These are phyloP conservation scores for Mermis nigrescens DNA, from an alignment of 2,888 invertebrate species.

Conservation along the genomic window DNA sequence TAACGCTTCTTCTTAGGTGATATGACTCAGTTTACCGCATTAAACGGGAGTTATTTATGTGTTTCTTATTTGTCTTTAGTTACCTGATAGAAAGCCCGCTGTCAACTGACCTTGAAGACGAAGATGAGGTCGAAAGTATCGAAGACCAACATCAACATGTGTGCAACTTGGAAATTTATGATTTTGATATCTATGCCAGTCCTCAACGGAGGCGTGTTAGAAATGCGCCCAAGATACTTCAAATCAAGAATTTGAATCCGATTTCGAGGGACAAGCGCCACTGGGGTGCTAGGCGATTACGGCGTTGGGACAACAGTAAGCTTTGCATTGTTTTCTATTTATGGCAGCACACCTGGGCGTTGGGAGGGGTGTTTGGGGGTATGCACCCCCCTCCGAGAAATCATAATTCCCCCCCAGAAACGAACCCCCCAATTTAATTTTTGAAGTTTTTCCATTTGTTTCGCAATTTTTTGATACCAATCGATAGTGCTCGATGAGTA, in stretches of 20 bases:
- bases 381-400: too few species aligned
- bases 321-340: background rate
- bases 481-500: too few species aligned
- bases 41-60: too few species aligned
- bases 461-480: too few species aligned
- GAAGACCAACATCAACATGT: background rate
- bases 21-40: too few species aligned
- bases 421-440: too few species aligned
- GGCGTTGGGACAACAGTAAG: background rate
- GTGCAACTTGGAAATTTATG: background rate
- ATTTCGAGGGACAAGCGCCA: background rate
- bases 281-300: background rate
- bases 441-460: too few species aligned
- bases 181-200: background rate
- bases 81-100: background rate
- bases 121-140: background rate
- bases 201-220: background rate
- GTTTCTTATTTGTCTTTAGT: too few species aligned
- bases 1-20: too few species aligned
- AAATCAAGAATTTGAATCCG: background rate
- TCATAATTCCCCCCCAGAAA: too few species aligned
- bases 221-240: background rate
- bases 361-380: too few species aligned
- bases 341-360: too few species aligned
- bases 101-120: background rate